Conservation (phyloP, 2,113 vertebrate genomes). For the Pionites leucogaster region DNA sequence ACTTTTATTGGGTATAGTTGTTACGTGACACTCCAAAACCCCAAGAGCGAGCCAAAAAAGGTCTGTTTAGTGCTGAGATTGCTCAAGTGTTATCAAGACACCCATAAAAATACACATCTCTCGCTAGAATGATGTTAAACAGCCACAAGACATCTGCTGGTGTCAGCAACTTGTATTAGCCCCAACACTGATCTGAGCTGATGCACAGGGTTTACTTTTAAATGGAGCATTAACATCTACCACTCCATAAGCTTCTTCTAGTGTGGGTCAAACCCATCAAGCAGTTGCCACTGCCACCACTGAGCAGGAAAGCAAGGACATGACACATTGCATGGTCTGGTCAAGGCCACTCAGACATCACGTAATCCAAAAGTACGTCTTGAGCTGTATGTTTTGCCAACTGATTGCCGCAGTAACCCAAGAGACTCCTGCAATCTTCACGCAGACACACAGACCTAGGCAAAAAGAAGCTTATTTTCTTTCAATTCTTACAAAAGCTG, state of each 20-base stretch:
- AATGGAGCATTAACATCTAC: neutral
- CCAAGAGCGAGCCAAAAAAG: neutral
- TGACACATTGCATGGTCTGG: neutral
- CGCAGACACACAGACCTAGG: neutral
- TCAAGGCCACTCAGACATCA: neutral
- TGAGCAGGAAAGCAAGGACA: neutral
- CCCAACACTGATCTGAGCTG: neutral
- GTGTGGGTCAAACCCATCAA: neutral
- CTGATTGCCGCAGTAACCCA: neutral
- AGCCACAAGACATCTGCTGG: neutral
- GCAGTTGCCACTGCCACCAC: neutral
- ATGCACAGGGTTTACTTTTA: neutral
- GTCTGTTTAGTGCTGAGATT: neutral
- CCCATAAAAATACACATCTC: neutral
- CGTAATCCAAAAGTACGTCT: neutral
- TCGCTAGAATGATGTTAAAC: neutral
- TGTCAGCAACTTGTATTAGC: neutral
- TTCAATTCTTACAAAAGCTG: neutral
- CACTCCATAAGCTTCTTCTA: neutral
- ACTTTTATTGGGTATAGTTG: neutral
- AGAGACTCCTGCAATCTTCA: neutral
- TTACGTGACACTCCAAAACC: neutral
- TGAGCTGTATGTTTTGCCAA: neutral
- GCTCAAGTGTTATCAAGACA: neutral
- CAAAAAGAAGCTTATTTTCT: neutral